These are phyloP conservation scores for Cantharis rustica DNA, from an alignment of 2,888 invertebrate species.

Conservation along the genomic window DNA sequence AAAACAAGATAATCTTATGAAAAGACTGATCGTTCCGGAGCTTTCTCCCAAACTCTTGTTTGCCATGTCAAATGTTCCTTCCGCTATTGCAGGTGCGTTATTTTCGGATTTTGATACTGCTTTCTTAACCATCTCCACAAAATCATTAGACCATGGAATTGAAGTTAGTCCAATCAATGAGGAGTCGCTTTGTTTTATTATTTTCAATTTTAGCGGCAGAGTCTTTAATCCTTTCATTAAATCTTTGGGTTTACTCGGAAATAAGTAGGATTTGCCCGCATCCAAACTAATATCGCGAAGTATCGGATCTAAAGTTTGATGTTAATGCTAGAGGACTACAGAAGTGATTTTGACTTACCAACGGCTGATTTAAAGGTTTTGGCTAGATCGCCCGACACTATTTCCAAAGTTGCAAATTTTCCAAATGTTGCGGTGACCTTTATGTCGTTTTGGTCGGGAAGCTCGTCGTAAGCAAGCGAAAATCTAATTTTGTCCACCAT, in stretches of 20 bases:
- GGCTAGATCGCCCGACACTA: slow-evolving; percentile 58
- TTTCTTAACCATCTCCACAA: slow-evolving; percentile 58
- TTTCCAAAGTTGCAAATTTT: slow-evolving; percentile 58
- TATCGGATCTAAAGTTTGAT: slow-evolving; percentile 17
- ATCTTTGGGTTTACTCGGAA: slow-evolving; percentile 58
- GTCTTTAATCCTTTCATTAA: slow-evolving; percentile 56
- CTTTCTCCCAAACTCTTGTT: slow-evolving; percentile 47
- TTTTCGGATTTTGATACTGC: slow-evolving; percentile 45
- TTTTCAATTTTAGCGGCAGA: slow-evolving; percentile 59
- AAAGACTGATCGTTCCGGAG: slow-evolving; percentile 58
- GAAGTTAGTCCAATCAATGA: slow-evolving; percentile 56
- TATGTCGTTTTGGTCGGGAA: slow-evolving; percentile 55
- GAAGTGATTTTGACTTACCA: slow-evolving; percentile 21
- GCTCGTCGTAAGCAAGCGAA: slow-evolving; percentile 49
- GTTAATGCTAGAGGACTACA: neutral
- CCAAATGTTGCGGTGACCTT: slow-evolving; percentile 59
- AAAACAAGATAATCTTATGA: slow-evolving; percentile 59
- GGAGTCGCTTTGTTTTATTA: slow-evolving; percentile 58
- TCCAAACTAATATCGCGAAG: slow-evolving; percentile 52
- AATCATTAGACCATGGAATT: slow-evolving; percentile 59
- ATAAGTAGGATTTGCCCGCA: slow-evolving; percentile 61
- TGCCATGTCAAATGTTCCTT: slow-evolving; percentile 54
- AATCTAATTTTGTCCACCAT: slow-evolving; percentile 61
- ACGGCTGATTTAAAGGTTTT: slow-evolving; percentile 26
- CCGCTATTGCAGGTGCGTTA: slow-evolving; percentile 50